Evolutionary conservation across 2,797 vertebrate species (phyloP), one percentile per base, ranked within the genome.

Genomic region (Cyprinodon diabolis): DNA sequence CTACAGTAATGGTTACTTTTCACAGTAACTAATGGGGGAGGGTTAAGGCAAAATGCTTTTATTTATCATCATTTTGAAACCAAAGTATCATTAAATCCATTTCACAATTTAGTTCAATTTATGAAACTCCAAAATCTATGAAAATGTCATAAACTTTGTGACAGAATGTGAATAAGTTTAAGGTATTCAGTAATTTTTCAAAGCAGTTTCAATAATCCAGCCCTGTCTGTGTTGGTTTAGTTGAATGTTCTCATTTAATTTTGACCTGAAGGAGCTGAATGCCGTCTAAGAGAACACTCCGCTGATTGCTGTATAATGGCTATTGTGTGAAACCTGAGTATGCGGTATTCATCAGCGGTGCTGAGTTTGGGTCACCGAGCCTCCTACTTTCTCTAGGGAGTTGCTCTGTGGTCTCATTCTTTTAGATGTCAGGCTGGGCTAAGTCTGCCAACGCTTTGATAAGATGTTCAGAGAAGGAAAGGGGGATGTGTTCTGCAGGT

Each of bases 371-470:
- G 82, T 86, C 84, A 85, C 75, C 37, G 74, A 90, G 86, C 73
- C 80, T 68, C 85, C 82, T 82, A 68, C 69, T 83, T 80, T 90
- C 89, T 75, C 77, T 10, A 10, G 81, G 83, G 86, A 89, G 79
- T 52, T 48, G 6, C 57, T 80, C 77, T 76, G 63, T 76, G 74
- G 85, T 85, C 78, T 81, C 80, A 76, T 82, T 78, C 74, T 75
- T 78, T 88, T 83, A 82, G 80, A 85, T 88, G 86, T 88, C 86
- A 82, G 76, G 71, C 72, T 69, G 81, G 75, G 78, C 58, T 77
- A 85, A 86, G 78, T 76, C 82, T 90, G 82, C 81, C 83, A 82
- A 69, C 78, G 85, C 88, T 93, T 89, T 92, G 88, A 91, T 86
- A 89, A 85, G 84, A 90, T 79, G 82, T 80, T 79, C 85, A 87